These are phyloP conservation scores for Olivierus martensii DNA, from an alignment of 1,140 invertebrate species.

Conservation along the genomic window DNA sequence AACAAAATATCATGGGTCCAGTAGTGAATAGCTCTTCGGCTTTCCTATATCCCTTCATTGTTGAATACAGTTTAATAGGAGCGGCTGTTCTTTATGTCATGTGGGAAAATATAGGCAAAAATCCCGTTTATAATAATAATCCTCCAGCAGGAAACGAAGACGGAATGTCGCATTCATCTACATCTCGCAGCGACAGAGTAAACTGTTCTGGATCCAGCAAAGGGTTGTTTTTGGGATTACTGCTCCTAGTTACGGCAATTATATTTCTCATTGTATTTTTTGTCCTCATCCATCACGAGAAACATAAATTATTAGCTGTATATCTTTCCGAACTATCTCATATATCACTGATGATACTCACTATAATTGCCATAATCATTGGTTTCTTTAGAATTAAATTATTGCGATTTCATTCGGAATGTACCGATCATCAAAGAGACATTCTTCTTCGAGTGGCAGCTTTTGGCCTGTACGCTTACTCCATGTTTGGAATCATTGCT, in stretches of 20 bases:
- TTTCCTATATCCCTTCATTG: slow-evolving; percentile 88
- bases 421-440: slow-evolving; percentile 49
- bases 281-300: slow-evolving; percentile 54
- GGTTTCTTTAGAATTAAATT: slow-evolving; percentile 60
- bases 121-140: slow-evolving; percentile 11
- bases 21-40: slow-evolving; percentile 71
- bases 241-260: slow-evolving; percentile 69
- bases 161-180: slow-evolving; percentile 9
- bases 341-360: slow-evolving; percentile 69
- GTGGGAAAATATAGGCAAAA: slow-evolving; percentile 68
- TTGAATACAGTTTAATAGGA: slow-evolving; percentile 91
- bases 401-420: slow-evolving; percentile 44
- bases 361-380: slow-evolving; percentile 73
- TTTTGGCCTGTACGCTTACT: slow-evolving; percentile 81
- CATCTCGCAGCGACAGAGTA: slow-evolving; percentile 11
- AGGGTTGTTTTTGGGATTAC: slow-evolving; percentile 80
- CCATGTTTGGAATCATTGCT: slow-evolving; percentile 83
- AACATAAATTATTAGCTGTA: slow-evolving; percentile 48
- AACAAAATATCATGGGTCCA: slow-evolving; percentile 34
- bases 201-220: slow-evolving; percentile 75
- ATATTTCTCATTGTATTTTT: slow-evolving; percentile 90
- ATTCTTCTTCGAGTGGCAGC: slow-evolving; percentile 79
- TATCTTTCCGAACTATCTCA: slow-evolving; percentile 85
- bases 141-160: background rate
- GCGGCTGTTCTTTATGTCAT: slow-evolving; percentile 94